Evolutionary conservation across 2,888 invertebrate genomes (phyloP).

Genomic region (Eilema sororculum): DNA sequence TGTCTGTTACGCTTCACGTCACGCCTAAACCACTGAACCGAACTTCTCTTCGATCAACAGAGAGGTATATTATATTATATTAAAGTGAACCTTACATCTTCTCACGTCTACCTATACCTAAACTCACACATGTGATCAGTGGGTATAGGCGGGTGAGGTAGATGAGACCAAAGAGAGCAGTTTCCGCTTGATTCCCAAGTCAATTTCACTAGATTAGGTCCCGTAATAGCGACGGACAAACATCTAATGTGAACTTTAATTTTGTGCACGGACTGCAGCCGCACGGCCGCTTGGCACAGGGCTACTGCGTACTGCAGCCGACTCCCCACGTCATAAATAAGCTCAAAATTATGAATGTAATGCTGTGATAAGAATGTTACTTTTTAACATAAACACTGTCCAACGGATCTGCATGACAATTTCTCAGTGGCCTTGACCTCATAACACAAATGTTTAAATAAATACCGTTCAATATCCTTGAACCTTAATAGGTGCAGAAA

Average conservation of each 20-base stretch:
- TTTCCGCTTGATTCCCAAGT: slow-evolving; percentile 18
- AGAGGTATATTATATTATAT: too few relatives aligned
- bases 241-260: slow-evolving; percentile 38
- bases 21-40: too few relatives aligned
- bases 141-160: neutral
- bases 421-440: too few relatives aligned
- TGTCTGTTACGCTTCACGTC: too few relatives aligned
- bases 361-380: too few relatives aligned
- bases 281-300: neutral
- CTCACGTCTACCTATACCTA: neutral
- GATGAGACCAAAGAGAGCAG: neutral
- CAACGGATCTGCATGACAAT: too few relatives aligned
- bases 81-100: neutral
- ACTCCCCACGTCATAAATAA: neutral
- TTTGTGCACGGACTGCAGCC: slow-evolving; percentile 26
- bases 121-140: neutral
- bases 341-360: neutral
- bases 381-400: too few relatives aligned
- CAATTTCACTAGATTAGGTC: slow-evolving; percentile 24
- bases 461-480: too few relatives aligned
- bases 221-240: slow-evolving; percentile 17
- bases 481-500: too few relatives aligned
- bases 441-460: too few relatives aligned
- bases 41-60: too few relatives aligned
- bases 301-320: neutral